These are phyloP conservation scores for Serranus cabrilla DNA, from an alignment of 2,797 vertebrate species.

Conservation along the genomic window DNA sequence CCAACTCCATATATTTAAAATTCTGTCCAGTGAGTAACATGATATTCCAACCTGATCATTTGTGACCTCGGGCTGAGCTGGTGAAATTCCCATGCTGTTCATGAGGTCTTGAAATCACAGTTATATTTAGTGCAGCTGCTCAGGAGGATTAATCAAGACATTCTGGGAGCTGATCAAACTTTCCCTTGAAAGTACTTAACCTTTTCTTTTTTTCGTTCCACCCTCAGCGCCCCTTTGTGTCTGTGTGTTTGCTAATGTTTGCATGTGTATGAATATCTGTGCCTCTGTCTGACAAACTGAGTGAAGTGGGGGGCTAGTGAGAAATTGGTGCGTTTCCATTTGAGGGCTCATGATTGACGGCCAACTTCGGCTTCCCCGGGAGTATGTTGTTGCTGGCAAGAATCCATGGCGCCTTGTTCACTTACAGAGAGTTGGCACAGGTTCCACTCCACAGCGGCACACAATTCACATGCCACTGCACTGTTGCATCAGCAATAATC, in stretches of 20 bases:
- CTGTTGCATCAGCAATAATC: conserved; percentile 83
- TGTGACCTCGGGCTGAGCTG: conserved; percentile 47
- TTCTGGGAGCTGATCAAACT: conserved; percentile 49
- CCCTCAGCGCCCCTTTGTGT: conserved; percentile 11
- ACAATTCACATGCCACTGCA: conserved; percentile 75
- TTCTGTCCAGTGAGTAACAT: conserved; percentile 43
- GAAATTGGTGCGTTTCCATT: conserved; percentile 77
- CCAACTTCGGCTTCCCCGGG: conserved; percentile 70
- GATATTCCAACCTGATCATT: conserved; percentile 38
- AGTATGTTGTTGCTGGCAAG: conserved; percentile 77
- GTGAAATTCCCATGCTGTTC: conserved; percentile 44
- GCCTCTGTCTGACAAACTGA: conserved; percentile 45
- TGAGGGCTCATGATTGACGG: conserved; percentile 76
- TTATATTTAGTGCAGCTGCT: conserved; percentile 36
- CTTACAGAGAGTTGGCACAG: conserved; percentile 77
- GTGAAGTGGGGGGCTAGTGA: conserved; percentile 57
- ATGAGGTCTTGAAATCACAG: conserved; percentile 46
- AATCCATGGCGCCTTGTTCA: conserved; percentile 77
- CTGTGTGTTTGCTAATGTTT: conserved; percentile 41
- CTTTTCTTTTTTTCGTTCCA: not conserved
- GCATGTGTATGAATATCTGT: conserved; percentile 33
- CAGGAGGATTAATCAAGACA: conserved; percentile 52
- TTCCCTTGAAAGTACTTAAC: conserved; percentile 18
- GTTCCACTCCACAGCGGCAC: conserved; percentile 67
- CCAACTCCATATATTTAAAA: conserved; percentile 33